A percentile compares a stretch with the other conserved stretches of the same genome.
Evolutionary conservation across 1,140 invertebrate species (phyloP).

Genomic region (Palaemon carinicauda): DNA sequence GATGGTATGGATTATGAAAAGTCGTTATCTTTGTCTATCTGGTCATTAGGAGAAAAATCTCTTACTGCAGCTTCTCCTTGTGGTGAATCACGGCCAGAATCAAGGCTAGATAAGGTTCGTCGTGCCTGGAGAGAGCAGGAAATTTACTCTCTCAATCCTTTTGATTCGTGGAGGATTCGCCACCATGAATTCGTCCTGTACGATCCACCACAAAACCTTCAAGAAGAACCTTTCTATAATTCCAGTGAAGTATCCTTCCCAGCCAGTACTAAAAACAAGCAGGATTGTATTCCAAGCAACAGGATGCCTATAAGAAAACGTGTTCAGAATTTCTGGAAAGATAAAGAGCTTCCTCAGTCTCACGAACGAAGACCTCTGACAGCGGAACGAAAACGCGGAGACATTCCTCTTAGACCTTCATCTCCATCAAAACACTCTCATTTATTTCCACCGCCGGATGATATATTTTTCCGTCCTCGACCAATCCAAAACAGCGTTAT

Average conservation of each 20-base stretch:
- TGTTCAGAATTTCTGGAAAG: background rate
- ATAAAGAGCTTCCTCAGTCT: background rate
- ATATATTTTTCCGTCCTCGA: slow-evolving; percentile 12
- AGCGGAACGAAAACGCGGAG: background rate
- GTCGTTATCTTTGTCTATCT: background rate
- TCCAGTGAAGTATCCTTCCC: background rate
- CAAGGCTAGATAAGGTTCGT: slow-evolving; percentile 6
- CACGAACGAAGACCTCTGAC: background rate
- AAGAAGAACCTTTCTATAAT: background rate
- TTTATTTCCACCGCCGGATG: slow-evolving; percentile 7
- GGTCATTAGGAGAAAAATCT: background rate
- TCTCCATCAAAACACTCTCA: background rate
- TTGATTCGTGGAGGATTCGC: slow-evolving; percentile 23
- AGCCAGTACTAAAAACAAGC: background rate
- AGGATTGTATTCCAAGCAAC: background rate
- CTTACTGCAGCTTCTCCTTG: no score
- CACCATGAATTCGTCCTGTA: background rate
- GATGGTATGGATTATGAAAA: no score
- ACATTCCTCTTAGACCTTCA: background rate
- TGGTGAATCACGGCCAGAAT: background rate
- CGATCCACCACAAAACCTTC: background rate
- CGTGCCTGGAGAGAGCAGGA: slow-evolving; percentile 19
- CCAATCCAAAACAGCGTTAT: background rate
- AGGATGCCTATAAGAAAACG: slow-evolving; percentile 1
- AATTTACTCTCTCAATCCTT: slow-evolving; percentile 25